phyloP scores from a whole-genome alignment of 2,113 vertebrate species.

The Oxyruncus cristatus region DNA sequence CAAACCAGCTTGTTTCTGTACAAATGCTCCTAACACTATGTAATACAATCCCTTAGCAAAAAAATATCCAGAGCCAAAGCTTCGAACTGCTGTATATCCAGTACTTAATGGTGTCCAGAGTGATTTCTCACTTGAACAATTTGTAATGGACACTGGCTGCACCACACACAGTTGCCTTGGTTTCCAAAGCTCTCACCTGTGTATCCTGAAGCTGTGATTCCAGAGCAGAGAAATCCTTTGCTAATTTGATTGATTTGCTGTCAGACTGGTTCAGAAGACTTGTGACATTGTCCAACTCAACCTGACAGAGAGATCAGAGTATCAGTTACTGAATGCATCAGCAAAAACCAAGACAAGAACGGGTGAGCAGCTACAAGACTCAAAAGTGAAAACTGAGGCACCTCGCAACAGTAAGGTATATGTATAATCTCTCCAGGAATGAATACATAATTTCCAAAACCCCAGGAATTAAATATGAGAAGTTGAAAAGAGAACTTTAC shows the following conservation, averaged over 20 bases:
- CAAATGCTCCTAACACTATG: not conserved
- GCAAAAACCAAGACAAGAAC: not conserved
- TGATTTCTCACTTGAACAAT: not conserved
- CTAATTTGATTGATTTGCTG: slow-evolving; percentile 91
- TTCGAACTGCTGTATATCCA: not conserved
- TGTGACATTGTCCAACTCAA: slow-evolving; percentile 88
- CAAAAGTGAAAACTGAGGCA: not conserved
- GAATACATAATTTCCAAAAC: not conserved
- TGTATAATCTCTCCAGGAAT: not conserved
- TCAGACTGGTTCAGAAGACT: slow-evolving; percentile 86
- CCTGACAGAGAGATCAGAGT: slow-evolving; percentile 62
- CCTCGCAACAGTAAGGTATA: not conserved
- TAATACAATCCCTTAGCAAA: not conserved
- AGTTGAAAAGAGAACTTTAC: not conserved
- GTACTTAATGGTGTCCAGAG: not conserved
- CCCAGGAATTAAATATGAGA: not conserved
- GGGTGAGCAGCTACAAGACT: not conserved
- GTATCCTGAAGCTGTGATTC: slow-evolving; percentile 96
- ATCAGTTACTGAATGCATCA: not conserved
- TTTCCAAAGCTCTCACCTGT: slow-evolving; percentile 77
- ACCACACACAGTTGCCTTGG: not conserved
- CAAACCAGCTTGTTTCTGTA: not conserved
- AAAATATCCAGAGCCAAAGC: not conserved
- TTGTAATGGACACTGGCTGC: not conserved
- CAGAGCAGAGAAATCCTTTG: slow-evolving; percentile 89